These are phyloP conservation scores for Turritopsis dohrnii DNA, from an alignment of 30 jellyfish, hydroid and myxozoan genomes.

Conservation along the genomic window DNA sequence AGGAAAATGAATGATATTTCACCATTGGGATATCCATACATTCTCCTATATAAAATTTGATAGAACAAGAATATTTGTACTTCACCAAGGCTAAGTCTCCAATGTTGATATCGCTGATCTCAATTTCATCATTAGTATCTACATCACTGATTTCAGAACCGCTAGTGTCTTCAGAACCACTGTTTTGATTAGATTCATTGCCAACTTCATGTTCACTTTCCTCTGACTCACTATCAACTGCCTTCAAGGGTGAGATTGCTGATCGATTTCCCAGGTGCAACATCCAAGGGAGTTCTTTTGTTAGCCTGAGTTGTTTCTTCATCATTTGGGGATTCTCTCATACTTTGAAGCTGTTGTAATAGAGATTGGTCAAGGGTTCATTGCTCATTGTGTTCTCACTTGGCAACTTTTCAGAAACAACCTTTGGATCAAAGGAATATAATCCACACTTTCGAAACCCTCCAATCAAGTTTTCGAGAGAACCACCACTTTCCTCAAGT, in stretches of 20 bases:
- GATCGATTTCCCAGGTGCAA: conserved; percentile 15
- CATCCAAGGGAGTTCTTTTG: conserved; percentile 22
- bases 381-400: background rate
- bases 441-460: too few relatives aligned
- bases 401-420: background rate
- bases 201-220: background rate
- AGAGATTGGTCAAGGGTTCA: conserved; percentile 8
- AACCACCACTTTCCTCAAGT: too few relatives aligned
- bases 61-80: too few relatives aligned
- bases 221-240: conserved; percentile 14
- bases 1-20: too few relatives aligned
- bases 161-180: conserved; percentile 11
- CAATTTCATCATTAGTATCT: too few relatives aligned
- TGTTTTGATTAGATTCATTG: conserved; percentile 5
- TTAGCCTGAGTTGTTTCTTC: conserved; percentile 4
- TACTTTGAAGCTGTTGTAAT: conserved; percentile 14
- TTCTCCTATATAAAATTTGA: too few relatives aligned
- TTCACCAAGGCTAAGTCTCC: conserved; percentile 20
- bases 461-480: too few relatives aligned
- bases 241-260: background rate
- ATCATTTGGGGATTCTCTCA: conserved; percentile 15
- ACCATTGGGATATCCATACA: too few relatives aligned
- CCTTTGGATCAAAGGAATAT: background rate
- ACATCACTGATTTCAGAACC: too few relatives aligned
- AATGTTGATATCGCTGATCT: too few relatives aligned